A percentile compares a stretch with the other conserved stretches of the same genome.
Conservation (phyloP, 2,888 invertebrate genomes). For the Brachyptera risi region DNA sequence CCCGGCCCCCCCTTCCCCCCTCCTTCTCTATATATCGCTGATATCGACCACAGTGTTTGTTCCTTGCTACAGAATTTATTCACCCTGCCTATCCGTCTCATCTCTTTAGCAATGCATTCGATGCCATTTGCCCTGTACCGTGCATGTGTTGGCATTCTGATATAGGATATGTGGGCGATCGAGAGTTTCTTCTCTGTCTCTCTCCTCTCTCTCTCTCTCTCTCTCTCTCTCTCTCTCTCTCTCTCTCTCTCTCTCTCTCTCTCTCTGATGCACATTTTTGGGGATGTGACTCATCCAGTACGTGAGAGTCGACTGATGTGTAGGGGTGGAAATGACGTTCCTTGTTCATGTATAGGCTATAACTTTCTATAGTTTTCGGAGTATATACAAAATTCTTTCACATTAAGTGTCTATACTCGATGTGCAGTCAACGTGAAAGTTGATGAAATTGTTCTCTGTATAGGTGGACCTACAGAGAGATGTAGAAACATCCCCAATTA, state of each 20-base stretch:
- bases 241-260: no score
- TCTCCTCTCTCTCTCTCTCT: no score
- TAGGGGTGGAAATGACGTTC: not conserved
- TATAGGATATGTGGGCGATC: not conserved
- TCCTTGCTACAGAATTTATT: slow-evolving; percentile 13
- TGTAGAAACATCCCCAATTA: no score
- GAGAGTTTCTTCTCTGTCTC: not conserved
- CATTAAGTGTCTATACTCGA: no score
- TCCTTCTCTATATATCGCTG: not conserved
- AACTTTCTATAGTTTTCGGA: no score
- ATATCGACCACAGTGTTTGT: slow-evolving; percentile 17
- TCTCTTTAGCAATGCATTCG: not conserved
- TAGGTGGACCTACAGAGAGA: no score
- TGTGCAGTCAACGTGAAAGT: no score
- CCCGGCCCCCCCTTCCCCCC: not conserved
- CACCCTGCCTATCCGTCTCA: not conserved
- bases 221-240: no score
- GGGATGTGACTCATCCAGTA: slow-evolving; percentile 17
- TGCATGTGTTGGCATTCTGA: not conserved
- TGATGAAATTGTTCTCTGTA: no score
- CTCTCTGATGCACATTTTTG: slow-evolving; percentile 12
- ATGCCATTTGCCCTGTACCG: slow-evolving; percentile 12
- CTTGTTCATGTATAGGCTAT: no score
- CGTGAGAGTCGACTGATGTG: not conserved
- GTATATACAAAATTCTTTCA: no score